Evolutionary conservation across 2,113 vertebrate genomes (phyloP).

Genomic region (rat (Rattus norvegicus)): GRCr8 NC_086022.1:125730001-125730500

Average conservation of each 20-base stretch:
- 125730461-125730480: neutral
- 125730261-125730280: neutral
- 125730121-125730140: neutral
- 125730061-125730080: neutral
- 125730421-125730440: neutral
- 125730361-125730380: neutral
- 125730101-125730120: neutral
- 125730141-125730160: neutral
- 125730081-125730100: neutral
- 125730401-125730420: neutral
- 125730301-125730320: neutral
- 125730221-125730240: neutral
- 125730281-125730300: neutral
- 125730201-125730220: neutral
- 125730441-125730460: neutral
- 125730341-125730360: too few relatives aligned
- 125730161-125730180: neutral
- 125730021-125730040: too few relatives aligned
- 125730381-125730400: neutral
- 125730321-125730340: neutral
- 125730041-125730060: neutral
- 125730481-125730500: neutral
- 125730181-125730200: neutral
- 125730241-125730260: rapidly evolving
- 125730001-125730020: neutral